Evolutionary conservation across 2,888 invertebrate genomes (phyloP).

Genomic region (Acanthosepion esculentum): DNA sequence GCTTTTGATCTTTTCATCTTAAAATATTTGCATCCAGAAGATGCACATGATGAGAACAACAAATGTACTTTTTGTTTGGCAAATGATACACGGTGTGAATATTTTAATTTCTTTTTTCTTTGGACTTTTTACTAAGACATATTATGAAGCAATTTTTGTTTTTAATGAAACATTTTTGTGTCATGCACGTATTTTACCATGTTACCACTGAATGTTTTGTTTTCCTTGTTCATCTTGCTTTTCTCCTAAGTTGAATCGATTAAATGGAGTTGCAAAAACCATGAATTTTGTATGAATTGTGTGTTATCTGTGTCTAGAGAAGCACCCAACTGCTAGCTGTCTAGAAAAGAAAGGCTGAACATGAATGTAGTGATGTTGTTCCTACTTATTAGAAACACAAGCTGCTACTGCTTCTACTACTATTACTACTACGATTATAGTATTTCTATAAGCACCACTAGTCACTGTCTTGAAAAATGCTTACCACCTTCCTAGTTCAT

Average conservation of each 20-base stretch:
- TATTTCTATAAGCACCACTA: background rate
- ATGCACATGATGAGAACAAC: background rate
- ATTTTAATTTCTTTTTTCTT: background rate
- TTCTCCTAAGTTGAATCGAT: background rate
- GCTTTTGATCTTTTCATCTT: background rate
- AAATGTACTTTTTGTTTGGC: background rate
- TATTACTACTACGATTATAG: background rate
- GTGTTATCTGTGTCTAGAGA: background rate
- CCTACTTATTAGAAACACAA: constrained; percentile 3
- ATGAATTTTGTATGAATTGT: background rate
- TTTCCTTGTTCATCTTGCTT: background rate
- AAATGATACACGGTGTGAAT: background rate
- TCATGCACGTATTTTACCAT: background rate
- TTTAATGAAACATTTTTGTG: background rate
- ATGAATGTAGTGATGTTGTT: background rate
- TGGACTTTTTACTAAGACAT: too few relatives aligned
- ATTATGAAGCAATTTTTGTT: background rate
- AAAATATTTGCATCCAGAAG: background rate
- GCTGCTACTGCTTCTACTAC: background rate
- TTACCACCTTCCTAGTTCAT: background rate
- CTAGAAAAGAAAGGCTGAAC: background rate
- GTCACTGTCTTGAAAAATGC: constrained; percentile 5
- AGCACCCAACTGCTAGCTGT: constrained; percentile 7
- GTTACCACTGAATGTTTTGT: background rate
- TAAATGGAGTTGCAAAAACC: background rate